Evolutionary conservation across 2,113 vertebrate species (phyloP).

Genomic region (Cichladusa arquata): DNA sequence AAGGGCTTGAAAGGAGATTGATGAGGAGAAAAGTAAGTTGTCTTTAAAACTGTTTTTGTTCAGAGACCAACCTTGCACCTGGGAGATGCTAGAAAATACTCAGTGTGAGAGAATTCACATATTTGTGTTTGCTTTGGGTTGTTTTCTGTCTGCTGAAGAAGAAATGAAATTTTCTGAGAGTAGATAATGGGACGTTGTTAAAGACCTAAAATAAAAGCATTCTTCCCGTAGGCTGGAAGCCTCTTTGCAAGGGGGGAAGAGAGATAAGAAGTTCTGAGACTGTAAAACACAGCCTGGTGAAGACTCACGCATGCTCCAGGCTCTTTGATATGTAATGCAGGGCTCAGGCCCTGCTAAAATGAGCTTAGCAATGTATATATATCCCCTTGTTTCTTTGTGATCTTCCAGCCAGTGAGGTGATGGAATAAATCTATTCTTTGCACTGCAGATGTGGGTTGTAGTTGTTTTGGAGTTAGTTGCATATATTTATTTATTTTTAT

Average conservation of each 20-base stretch:
- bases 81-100: background rate
- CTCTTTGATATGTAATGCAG: background rate
- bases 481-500: background rate
- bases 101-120: background rate
- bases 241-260: background rate
- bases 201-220: background rate
- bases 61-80: background rate
- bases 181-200: background rate
- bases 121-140: background rate
- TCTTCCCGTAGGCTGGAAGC: background rate
- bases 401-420: background rate
- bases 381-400: background rate
- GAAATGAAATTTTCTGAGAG: background rate
- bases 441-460: background rate
- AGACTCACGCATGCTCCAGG: background rate
- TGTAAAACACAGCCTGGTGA: background rate
- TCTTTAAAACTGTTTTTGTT: background rate
- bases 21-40: background rate
- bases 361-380: background rate
- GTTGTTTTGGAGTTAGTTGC: background rate
- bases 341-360: background rate
- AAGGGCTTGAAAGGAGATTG: background rate
- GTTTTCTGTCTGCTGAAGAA: background rate
- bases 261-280: background rate
- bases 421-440: background rate